Percentiles rank a stretch among this genome's conserved stretches.
phyloP scores from a whole-genome alignment of 1,140 invertebrate species.

The Rhopalosiphum maidis region DNA sequence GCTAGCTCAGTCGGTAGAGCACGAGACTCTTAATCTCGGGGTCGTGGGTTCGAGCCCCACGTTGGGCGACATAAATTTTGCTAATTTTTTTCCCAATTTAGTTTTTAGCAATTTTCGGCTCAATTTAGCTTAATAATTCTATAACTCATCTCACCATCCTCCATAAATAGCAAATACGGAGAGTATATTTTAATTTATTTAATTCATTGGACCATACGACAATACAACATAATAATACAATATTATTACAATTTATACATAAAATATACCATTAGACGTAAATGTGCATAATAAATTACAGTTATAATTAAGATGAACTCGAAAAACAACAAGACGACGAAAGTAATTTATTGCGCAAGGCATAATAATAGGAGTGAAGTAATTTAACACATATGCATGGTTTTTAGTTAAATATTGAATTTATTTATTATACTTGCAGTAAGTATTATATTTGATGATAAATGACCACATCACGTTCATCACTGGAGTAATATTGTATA shows the following conservation, averaged over 20 bases:
- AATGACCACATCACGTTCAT: background rate
- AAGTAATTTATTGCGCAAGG: background rate
- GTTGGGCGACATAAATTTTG: slow-evolving; percentile 64
- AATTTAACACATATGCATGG: background rate
- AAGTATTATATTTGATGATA: background rate
- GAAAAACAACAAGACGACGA: background rate
- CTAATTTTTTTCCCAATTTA: background rate
- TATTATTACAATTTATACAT: no score
- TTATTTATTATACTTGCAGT: background rate
- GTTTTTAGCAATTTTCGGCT: no score
- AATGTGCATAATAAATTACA: no score
- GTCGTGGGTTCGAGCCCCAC: slow-evolving; percentile 70
- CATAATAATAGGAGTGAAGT: background rate
- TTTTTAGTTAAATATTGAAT: background rate
- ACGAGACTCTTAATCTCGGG: slow-evolving; percentile 70
- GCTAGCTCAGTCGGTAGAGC: slow-evolving; percentile 67
- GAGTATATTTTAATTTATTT: no score
- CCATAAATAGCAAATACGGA: no score
- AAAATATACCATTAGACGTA: no score
- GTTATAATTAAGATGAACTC: background rate
- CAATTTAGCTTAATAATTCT: no score
- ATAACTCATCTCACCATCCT: background rate
- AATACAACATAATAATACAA: no score
- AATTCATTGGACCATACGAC: no score
- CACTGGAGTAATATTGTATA: background rate